These are phyloP conservation scores for Tetragonula carbonaria DNA, from an alignment of 2,888 invertebrate genomes.

Conservation along the genomic window DNA sequence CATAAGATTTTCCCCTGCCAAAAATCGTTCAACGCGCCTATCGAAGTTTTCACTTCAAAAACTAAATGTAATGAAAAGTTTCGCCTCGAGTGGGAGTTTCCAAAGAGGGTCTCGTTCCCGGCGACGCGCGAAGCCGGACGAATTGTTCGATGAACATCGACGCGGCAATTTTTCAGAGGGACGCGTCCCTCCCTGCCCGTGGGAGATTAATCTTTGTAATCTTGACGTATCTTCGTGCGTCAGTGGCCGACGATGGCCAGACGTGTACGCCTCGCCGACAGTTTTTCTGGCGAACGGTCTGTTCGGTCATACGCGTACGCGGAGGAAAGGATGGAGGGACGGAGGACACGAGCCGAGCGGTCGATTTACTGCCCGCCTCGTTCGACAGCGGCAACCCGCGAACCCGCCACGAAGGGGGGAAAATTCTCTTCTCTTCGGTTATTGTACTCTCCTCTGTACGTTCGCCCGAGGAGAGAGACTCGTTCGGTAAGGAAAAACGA, in stretches of 20 bases:
- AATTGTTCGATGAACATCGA: slow-evolving; percentile 16
- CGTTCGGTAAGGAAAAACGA: too few relatives aligned
- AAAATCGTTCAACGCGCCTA: too few relatives aligned
- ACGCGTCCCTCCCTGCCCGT: neutral
- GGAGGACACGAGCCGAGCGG: slow-evolving; percentile 47
- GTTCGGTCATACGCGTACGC: slow-evolving; percentile 46
- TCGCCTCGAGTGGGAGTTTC: neutral
- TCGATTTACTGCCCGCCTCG: slow-evolving; percentile 62
- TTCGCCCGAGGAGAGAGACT: neutral
- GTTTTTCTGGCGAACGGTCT: slow-evolving; percentile 59
- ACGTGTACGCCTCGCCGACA: slow-evolving; percentile 53
- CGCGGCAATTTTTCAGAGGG: slow-evolving; percentile 42
- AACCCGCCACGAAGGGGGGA: slow-evolving; percentile 25
- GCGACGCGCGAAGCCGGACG: neutral
- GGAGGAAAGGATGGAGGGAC: slow-evolving; percentile 14
- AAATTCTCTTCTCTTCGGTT: slow-evolving; percentile 43
- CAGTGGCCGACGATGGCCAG: slow-evolving; percentile 42
- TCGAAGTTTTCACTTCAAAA: too few relatives aligned
- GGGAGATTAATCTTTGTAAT: slow-evolving; percentile 57
- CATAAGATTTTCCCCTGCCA: too few relatives aligned
- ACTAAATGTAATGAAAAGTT: too few relatives aligned
- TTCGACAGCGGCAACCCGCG: slow-evolving; percentile 40
- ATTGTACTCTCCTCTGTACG: slow-evolving; percentile 32
- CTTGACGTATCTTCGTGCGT: slow-evolving; percentile 53
- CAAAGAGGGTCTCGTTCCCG: neutral